Evolutionary conservation across 1,140 invertebrate genomes (phyloP), one percentile per base, ranked within the genome.

Genomic region (Ceratosolen solmsi): DNA sequence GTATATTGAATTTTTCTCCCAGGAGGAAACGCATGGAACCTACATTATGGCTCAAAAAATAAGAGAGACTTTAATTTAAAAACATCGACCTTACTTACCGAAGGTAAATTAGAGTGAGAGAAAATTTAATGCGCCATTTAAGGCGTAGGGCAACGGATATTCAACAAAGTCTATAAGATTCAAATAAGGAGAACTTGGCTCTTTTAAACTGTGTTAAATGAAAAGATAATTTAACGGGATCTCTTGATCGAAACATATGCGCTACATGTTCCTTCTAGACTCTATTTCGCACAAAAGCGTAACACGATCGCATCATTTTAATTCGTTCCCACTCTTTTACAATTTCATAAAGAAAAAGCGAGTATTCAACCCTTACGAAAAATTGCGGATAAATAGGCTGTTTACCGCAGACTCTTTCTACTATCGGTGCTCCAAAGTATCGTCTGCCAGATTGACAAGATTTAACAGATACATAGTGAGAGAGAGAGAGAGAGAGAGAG

Each of bases 11-110:
- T 38, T 22, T 17, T 38, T 38, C 51, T 54, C 36, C 20, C 20
- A 13, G 36, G 27, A 30, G n/a, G 11, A 33, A 63, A 33, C 60
- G 15, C 2, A 30, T 33, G 60, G n/a, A n/a, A 68, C 27, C 30
- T 22, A 68, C 15, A 36, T 22, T 36, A 65, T 33, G 1, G 20
- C 36, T 38, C n/a, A 38, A 8, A 68, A 33, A n/a, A 27, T n/a
- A 25, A 38, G 8, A 68, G n/a, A 38, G 20, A 38, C 20, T 68
- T 68, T 68, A 68, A 68, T 68, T 68, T 68, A 68, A 54, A 68
- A 68, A n/a, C 3, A 68, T 38, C 1, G 0, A n/a, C 63, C 20
- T 17, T 68, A 4, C 20, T 38, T 7, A 68, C 2, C 3, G 1
- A 38, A 68, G 3, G 17, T 9, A 8, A 33, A 22, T 17, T 11